phyloP scores from a whole-genome alignment of 2,888 invertebrate genomes.

The Tiliacea citrago region DNA sequence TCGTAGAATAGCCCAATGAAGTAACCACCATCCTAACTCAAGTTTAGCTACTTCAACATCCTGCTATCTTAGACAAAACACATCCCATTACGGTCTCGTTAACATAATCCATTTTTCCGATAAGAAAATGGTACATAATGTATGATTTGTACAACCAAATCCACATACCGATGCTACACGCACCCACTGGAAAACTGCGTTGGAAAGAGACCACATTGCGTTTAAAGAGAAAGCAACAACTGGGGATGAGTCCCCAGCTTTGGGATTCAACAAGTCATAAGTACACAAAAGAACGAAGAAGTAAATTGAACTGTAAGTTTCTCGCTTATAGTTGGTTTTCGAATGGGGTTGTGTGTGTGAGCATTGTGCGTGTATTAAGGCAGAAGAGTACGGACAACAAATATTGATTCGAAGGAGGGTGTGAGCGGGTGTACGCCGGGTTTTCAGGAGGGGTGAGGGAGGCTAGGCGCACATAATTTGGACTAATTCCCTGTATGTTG shows the following conservation, averaged over 20 bases:
- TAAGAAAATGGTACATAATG: slow-evolving; percentile 68
- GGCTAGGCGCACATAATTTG: slow-evolving; percentile 88
- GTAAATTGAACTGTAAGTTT: slow-evolving; percentile 45
- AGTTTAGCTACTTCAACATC: neutral
- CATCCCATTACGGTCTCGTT: slow-evolving; percentile 42
- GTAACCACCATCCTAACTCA: neutral
- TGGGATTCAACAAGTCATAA: slow-evolving; percentile 69
- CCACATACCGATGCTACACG: slow-evolving; percentile 72
- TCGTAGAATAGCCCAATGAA: neutral
- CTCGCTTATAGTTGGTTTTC: slow-evolving; percentile 40
- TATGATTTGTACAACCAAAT: slow-evolving; percentile 67
- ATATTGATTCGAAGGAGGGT: slow-evolving; percentile 90
- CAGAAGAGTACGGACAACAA: slow-evolving; percentile 91
- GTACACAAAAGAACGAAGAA: slow-evolving; percentile 15
- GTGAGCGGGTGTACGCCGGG: slow-evolving; percentile 70
- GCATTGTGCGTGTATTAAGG: slow-evolving; percentile 90
- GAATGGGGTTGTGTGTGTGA: slow-evolving; percentile 72
- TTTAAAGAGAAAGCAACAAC: slow-evolving; percentile 84
- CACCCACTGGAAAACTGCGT: slow-evolving; percentile 85
- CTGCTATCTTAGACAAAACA: slow-evolving; percentile 45
- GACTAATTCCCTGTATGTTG: slow-evolving; percentile 90
- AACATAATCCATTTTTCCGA: slow-evolving; percentile 67
- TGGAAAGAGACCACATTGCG: slow-evolving; percentile 88
- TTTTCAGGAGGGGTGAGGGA: slow-evolving; percentile 69
- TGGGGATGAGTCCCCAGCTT: slow-evolving; percentile 83